Evolutionary conservation across 2,797 vertebrate genomes (phyloP).

Genomic region (Hylomyscus alleni): DNA sequence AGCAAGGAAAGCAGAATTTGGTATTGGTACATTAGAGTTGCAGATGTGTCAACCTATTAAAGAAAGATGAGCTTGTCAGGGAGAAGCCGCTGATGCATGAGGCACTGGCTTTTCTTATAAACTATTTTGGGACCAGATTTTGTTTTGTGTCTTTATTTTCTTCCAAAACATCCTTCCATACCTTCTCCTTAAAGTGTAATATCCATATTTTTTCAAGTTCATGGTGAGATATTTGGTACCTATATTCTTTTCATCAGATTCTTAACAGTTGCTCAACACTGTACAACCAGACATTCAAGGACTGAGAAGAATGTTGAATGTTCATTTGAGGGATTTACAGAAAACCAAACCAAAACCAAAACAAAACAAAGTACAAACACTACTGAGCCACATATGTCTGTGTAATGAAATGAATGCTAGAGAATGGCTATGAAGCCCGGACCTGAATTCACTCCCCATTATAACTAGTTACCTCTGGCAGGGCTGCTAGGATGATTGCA

Average conservation of each 20-base stretch:
- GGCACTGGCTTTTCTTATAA: rapidly evolving
- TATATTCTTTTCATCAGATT: neutral
- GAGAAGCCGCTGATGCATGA: neutral
- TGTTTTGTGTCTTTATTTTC: constrained; percentile 2
- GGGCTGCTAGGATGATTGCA: neutral
- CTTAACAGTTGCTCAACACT: neutral
- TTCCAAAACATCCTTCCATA: neutral
- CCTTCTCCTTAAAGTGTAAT: neutral
- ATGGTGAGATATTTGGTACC: neutral
- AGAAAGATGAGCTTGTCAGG: constrained; percentile 40
- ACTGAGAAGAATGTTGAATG: constrained; percentile 10
- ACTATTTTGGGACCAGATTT: neutral
- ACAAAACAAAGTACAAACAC: neutral
- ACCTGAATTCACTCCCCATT: neutral
- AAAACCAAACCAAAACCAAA: neutral
- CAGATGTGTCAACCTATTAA: neutral
- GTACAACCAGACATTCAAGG: neutral
- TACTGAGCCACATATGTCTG: neutral
- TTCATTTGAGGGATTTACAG: constrained; percentile 6
- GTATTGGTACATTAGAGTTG: neutral
- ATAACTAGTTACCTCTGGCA: neutral
- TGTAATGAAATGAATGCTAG: neutral
- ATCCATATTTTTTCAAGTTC: neutral
- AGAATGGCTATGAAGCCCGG: neutral
- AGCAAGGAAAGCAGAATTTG: constrained; percentile 13